A percentile compares a stretch with the other conserved stretches of the same genome.
These are phyloP conservation scores for Nycteola revayana DNA, from an alignment of 2,888 invertebrate genomes.

Conservation along the genomic window DNA sequence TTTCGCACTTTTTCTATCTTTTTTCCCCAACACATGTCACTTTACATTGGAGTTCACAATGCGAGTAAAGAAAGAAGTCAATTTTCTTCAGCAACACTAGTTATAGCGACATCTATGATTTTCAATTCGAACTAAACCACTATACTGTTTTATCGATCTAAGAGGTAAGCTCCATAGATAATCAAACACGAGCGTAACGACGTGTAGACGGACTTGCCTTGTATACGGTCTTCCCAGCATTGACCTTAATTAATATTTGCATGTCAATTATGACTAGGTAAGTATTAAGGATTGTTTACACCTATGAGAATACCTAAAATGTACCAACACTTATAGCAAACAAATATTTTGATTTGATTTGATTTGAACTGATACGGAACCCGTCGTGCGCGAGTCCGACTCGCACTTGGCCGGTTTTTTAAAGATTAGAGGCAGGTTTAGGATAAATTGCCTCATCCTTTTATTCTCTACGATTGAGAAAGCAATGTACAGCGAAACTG, in stretches of 20 bases:
- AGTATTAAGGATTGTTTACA: too few species aligned
- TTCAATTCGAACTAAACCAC: neutral
- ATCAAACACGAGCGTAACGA: neutral
- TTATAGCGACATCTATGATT: neutral
- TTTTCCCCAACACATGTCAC: neutral
- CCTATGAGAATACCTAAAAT: too few species aligned
- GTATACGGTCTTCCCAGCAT: slow-evolving; percentile 1
- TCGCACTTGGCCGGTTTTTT: too few species aligned
- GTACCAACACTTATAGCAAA: too few species aligned
- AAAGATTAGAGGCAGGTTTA: too few species aligned
- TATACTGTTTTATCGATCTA: neutral
- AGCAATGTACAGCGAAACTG: too few species aligned
- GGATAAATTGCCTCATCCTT: too few species aligned
- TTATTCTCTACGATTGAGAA: too few species aligned
- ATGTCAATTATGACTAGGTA: too few species aligned
- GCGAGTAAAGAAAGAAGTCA: neutral
- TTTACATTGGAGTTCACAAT: neutral
- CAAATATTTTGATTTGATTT: too few species aligned
- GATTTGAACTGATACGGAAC: too few species aligned
- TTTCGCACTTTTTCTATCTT: neutral
- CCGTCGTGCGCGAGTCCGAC: too few species aligned
- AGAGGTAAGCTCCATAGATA: neutral
- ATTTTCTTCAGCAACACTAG: neutral
- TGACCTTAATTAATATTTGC: neutral
- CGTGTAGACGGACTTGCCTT: slow-evolving; percentile 1